phyloP scores from a whole-genome alignment of 2,113 vertebrate species.

The Oreotrochilus melanogaster region DNA sequence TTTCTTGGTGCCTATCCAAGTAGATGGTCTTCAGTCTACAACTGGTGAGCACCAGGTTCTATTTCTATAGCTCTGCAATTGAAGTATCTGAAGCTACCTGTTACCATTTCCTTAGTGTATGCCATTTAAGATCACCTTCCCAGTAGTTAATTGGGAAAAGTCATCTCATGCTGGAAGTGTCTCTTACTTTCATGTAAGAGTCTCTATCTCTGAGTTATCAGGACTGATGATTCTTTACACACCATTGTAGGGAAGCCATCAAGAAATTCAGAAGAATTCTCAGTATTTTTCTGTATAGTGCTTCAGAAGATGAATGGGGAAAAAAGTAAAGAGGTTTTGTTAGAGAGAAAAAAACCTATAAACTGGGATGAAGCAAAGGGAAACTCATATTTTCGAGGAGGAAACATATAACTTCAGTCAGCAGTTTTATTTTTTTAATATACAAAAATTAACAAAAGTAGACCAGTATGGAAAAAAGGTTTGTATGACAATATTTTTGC shows the following conservation, averaged over 20 bases:
- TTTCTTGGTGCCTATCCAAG: neutral
- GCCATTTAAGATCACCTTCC: neutral
- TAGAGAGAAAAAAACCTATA: neutral
- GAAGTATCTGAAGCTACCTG: neutral
- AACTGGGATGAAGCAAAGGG: neutral
- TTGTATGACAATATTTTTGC: neutral
- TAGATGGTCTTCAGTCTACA: neutral
- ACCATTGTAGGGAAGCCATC: neutral
- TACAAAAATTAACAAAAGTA: neutral
- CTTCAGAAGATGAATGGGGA: neutral
- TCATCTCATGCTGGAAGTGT: neutral
- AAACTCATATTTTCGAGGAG: neutral
- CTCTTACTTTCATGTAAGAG: neutral
- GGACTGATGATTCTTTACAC: neutral
- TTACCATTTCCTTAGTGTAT: neutral
- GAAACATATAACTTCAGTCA: neutral
- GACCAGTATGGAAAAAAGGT: neutral
- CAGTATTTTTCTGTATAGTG: neutral
- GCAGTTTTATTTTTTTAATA: neutral
- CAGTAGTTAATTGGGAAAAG: neutral
- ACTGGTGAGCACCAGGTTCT: accelerated
- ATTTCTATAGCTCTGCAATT: neutral
- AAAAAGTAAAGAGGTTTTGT: neutral
- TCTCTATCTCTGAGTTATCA: neutral
- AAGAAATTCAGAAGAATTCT: neutral